Evolutionary conservation across 2,888 invertebrate species (phyloP).

Genomic region (Lampropteryx suffumata): DNA sequence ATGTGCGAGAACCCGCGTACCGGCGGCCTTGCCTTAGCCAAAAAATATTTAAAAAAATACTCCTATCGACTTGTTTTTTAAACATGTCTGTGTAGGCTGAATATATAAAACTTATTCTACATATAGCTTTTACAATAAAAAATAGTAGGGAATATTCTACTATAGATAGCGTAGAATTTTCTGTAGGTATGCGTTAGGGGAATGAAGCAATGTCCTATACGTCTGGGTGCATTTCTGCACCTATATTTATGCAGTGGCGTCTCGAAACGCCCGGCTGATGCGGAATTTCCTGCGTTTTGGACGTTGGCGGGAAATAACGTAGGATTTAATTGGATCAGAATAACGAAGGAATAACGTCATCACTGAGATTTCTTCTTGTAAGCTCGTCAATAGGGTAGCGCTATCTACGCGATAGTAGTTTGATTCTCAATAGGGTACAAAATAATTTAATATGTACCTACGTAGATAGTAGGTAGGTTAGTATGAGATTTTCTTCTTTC

Average conservation of each 20-base stretch:
- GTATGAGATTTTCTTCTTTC: no score
- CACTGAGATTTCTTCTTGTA: no score
- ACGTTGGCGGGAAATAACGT: slow-evolving; percentile 51
- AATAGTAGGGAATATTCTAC: no score
- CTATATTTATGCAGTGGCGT: slow-evolving; percentile 51
- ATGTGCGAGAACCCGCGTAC: no score
- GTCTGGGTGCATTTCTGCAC: slow-evolving; percentile 72
- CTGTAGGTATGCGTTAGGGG: slow-evolving; percentile 43
- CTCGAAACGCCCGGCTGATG: slow-evolving; percentile 56
- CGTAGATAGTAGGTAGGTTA: no score
- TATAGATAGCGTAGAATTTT: no score
- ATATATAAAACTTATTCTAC: neutral
- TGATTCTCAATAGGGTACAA: no score
- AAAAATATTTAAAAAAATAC: neutral
- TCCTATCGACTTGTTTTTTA: no score
- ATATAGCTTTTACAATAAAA: neutral
- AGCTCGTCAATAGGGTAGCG: no score
- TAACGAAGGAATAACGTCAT: neutral
- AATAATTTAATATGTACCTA: no score
- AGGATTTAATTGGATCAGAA: slow-evolving; percentile 28
- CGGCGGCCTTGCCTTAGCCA: neutral
- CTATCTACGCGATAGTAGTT: no score
- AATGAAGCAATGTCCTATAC: slow-evolving; percentile 59
- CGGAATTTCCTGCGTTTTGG: slow-evolving; percentile 57
- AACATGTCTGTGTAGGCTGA: no score